Evolutionary conservation across 2,113 vertebrate genomes (phyloP).

Genomic region (Sylvilagus bachmani): DNA sequence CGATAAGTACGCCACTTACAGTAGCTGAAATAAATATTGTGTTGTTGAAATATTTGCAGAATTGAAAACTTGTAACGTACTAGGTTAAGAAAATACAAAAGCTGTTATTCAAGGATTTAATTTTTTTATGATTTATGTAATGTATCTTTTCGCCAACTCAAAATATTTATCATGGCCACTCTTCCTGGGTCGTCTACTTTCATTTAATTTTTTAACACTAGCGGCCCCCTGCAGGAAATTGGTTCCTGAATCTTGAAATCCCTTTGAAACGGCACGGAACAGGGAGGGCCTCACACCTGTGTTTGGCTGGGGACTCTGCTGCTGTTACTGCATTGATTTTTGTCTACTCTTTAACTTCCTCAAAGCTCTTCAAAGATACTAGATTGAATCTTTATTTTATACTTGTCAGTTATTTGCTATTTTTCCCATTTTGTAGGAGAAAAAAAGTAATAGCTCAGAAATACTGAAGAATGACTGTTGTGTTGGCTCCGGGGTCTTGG

Average conservation of each 20-base stretch:
- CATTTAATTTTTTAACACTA: neutral
- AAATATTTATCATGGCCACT: constrained; percentile 4
- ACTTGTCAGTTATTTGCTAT: constrained; percentile 24
- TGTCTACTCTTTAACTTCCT: constrained; percentile 35
- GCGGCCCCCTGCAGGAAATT: neutral
- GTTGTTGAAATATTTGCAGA: no score
- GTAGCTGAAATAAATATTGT: no score
- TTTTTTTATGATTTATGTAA: neutral
- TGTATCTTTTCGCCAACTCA: neutral
- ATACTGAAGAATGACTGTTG: neutral
- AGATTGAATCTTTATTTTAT: constrained; percentile 20
- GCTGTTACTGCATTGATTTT: neutral
- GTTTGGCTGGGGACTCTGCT: neutral
- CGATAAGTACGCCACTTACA: no score
- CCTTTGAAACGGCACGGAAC: neutral
- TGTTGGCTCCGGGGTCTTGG: neutral
- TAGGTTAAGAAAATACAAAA: constrained; percentile 10
- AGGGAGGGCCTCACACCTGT: neutral
- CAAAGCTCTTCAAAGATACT: constrained; percentile 47
- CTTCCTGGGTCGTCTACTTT: neutral
- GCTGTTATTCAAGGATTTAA: neutral
- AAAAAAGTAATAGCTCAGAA: neutral
- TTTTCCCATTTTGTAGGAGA: constrained; percentile 26
- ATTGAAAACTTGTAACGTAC: no score
- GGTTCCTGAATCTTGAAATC: neutral